Percentiles rank a stretch among this genome's conserved stretches.
phyloP scores from a whole-genome alignment of 2,113 vertebrate species.

The Delphinus delphis region DNA sequence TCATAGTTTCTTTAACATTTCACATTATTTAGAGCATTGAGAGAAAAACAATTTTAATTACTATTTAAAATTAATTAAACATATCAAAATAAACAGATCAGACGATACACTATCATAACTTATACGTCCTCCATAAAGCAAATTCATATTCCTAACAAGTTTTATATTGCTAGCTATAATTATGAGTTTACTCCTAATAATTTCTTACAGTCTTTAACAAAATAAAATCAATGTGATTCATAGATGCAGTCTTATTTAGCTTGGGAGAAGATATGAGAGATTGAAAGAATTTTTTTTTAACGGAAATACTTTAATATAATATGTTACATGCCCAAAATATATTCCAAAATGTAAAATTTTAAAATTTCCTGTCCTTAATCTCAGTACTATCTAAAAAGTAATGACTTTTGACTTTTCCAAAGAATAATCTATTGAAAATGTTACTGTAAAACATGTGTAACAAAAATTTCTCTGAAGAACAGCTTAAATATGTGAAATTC shows the following conservation, averaged over 20 bases:
- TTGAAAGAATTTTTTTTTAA: neutral
- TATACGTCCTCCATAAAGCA: neutral
- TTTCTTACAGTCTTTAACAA: neutral
- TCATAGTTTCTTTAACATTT: conserved; percentile 22
- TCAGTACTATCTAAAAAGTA: neutral
- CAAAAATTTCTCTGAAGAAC: neutral
- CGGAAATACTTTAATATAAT: neutral
- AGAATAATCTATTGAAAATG: neutral
- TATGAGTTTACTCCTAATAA: neutral
- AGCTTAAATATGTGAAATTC: conserved; percentile 19
- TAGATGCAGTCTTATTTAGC: neutral
- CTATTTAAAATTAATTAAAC: conserved; percentile 6
- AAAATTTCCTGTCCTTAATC: neutral
- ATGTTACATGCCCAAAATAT: neutral
- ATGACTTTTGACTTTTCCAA: neutral
- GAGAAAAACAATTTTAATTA: conserved; percentile 21
- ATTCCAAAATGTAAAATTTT: neutral
- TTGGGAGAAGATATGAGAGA: neutral
- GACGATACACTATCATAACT: neutral
- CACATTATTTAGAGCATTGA: neutral
- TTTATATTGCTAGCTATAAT: neutral
- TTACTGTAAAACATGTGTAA: neutral
- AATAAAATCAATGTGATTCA: conserved; percentile 4
- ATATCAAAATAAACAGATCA: neutral
- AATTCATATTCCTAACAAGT: neutral